phyloP scores from a whole-genome alignment of 2,888 invertebrate genomes.

The Campoplex nolae region DNA sequence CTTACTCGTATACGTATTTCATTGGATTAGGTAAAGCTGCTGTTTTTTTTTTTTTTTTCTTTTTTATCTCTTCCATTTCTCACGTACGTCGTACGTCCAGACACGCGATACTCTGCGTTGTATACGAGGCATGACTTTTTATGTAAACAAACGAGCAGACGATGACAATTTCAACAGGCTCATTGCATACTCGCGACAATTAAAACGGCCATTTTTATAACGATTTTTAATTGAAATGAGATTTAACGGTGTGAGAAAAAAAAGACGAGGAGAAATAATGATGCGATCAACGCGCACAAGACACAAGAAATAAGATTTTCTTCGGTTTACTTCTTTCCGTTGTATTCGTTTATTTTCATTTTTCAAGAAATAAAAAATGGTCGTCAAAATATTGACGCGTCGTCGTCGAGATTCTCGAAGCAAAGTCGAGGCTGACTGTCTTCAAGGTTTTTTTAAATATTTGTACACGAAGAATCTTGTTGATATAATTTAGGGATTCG shows the following conservation, averaged over 20 bases:
- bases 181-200: not conserved
- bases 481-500: not conserved
- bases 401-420: not conserved
- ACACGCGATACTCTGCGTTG: not conserved
- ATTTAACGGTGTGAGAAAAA: not conserved
- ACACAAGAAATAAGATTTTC: no score
- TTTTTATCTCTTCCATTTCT: not conserved
- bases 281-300: no score
- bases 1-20: not conserved
- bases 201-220: not conserved
- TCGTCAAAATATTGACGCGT: not conserved
- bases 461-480: not conserved
- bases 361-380: not conserved
- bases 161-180: not conserved
- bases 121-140: not conserved
- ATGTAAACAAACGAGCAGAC: constrained; percentile 7
- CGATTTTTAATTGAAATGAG: not conserved
- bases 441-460: not conserved
- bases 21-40: not conserved
- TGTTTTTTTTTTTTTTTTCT: not conserved
- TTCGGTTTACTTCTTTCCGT: no score
- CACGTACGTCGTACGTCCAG: constrained; percentile 1
- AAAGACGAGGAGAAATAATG: not conserved
- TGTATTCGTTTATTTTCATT: no score
- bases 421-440: not conserved